Conservation (phyloP, 1,140 invertebrate species). For the Augochlora pura region DNA sequence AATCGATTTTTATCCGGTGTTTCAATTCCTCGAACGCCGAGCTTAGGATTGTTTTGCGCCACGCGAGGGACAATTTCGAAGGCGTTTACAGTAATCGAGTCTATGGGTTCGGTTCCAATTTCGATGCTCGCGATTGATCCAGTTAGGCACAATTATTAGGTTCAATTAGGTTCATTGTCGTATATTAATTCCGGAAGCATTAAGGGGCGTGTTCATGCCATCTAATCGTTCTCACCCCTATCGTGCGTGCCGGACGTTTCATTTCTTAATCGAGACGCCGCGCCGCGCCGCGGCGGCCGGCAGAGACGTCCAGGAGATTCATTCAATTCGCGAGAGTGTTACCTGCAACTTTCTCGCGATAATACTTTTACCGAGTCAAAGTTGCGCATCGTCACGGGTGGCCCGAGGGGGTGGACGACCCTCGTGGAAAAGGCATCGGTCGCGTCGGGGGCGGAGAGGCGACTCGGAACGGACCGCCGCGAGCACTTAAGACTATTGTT, state of each 20-base stretch:
- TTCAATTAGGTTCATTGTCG: neutral
- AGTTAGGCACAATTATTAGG: neutral
- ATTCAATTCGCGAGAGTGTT: slow-evolving; percentile 40
- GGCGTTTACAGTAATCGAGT: too few species aligned
- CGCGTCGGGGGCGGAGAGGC: slow-evolving; percentile 23
- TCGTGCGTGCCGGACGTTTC: neutral
- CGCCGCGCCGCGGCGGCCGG: too few species aligned
- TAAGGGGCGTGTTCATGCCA: neutral
- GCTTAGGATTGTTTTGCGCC: too few species aligned
- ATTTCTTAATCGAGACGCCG: slow-evolving; percentile 23
- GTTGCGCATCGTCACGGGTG: slow-evolving; percentile 51
- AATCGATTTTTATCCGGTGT: neutral
- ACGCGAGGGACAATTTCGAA: too few species aligned
- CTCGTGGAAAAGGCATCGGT: slow-evolving; percentile 51
- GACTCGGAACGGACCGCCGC: slow-evolving; percentile 67
- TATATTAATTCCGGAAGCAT: neutral
- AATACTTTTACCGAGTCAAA: slow-evolving; percentile 62
- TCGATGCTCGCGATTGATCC: neutral
- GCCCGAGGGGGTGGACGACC: slow-evolving; percentile 36
- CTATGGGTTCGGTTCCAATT: too few species aligned
- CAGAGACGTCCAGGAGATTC: slow-evolving; percentile 25
- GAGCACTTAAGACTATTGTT: slow-evolving; percentile 79
- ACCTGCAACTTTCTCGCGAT: slow-evolving; percentile 47
- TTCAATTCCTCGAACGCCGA: too few species aligned
- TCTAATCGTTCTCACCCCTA: neutral